A percentile compares a stretch with the other conserved stretches of the same genome.
Evolutionary conservation across 2,113 vertebrate species (phyloP).

Genomic region (Bos indicus): DNA sequence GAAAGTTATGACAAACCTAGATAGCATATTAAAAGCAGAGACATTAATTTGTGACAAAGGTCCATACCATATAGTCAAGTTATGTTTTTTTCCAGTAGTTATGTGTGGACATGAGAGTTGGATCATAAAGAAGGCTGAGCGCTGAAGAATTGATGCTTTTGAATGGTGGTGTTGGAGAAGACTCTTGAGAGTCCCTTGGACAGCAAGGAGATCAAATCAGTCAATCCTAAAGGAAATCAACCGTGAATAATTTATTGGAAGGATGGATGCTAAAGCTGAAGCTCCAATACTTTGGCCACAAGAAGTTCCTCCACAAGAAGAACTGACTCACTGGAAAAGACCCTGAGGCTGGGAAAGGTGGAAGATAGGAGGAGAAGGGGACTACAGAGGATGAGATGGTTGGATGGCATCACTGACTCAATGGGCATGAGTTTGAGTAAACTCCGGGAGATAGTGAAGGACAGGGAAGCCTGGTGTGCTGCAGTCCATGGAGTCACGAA

Average conservation of each 20-base stretch:
- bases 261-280: accelerated
- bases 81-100: background rate
- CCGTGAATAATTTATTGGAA: accelerated
- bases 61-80: background rate
- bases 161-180: background rate
- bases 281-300: no score
- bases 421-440: background rate
- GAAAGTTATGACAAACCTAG: no score
- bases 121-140: background rate
- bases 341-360: no score
- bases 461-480: background rate
- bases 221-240: background rate
- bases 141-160: background rate
- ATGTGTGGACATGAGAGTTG: background rate
- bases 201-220: background rate
- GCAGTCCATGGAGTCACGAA: background rate
- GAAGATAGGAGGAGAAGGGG: background rate
- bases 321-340: no score
- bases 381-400: background rate
- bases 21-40: no score
- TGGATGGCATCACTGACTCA: background rate
- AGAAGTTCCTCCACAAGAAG: no score
- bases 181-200: background rate
- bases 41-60: no score
- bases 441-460: background rate